Conservation (phyloP, 2,797 vertebrate genomes). For the Loris lydekkerianus region DNA sequence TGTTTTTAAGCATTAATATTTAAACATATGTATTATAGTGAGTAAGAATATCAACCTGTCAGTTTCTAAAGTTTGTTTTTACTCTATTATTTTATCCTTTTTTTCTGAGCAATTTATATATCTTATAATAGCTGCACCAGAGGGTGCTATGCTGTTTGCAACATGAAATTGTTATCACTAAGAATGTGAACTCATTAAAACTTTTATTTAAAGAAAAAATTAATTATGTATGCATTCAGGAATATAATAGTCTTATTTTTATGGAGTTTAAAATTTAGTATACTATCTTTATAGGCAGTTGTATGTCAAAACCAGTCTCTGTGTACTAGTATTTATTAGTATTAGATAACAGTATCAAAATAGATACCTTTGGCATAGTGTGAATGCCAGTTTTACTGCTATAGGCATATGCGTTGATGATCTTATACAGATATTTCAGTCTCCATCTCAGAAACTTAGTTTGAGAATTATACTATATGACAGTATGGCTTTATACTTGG, state of each 20-base stretch:
- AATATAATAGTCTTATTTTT: conserved; percentile 60
- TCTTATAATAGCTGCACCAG: conserved; percentile 86
- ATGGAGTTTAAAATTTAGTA: conserved; percentile 73
- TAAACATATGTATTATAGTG: conserved; percentile 42
- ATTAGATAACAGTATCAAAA: conserved; percentile 31
- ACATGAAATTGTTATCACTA: conserved; percentile 75
- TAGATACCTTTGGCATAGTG: conserved; percentile 10
- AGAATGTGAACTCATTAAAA: conserved; percentile 75
- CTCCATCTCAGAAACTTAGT: conserved; percentile 33
- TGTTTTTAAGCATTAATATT: conserved; percentile 66
- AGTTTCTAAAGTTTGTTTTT: conserved; percentile 69
- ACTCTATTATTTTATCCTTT: conserved; percentile 45
- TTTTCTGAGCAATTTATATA: conserved; percentile 73
- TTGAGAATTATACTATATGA: conserved; percentile 21
- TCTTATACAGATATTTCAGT: conserved; percentile 42
- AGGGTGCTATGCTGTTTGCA: conserved; percentile 88
- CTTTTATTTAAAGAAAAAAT: conserved; percentile 70
- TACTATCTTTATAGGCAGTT: conserved; percentile 53
- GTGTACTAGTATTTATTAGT: not conserved
- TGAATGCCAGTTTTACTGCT: conserved; percentile 33
- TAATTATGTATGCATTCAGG: conserved; percentile 61
- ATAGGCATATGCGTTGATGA: not conserved
- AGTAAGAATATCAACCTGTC: conserved; percentile 31
- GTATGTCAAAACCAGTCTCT: not conserved
- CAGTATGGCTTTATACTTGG: not conserved